A percentile compares a stretch with the other conserved stretches of the same genome.
Conservation (phyloP, 1,140 invertebrate species). For the Pemphigus obesinymphae region DNA sequence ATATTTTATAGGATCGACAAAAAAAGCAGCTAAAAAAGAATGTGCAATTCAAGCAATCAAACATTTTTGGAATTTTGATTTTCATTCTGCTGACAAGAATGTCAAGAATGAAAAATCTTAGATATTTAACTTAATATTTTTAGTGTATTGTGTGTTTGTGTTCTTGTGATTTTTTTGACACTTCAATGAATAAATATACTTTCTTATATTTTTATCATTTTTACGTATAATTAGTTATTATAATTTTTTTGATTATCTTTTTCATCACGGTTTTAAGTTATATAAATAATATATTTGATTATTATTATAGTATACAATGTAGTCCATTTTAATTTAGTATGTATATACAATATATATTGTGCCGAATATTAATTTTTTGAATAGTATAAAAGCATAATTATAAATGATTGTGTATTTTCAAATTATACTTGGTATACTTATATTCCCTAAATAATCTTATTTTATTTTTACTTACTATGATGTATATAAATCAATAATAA, state of each 20-base stretch:
- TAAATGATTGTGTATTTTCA: background rate
- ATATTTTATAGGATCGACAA: slow-evolving; percentile 13
- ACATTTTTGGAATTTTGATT: slow-evolving; percentile 19
- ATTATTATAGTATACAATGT: background rate
- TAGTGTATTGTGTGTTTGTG: background rate
- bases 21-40: slow-evolving; percentile 29
- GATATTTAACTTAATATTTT: background rate
- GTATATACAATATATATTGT: background rate
- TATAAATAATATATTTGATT: background rate
- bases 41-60: slow-evolving; percentile 6
- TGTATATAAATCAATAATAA: too few relatives aligned
- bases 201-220: background rate
- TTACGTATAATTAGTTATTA: background rate
- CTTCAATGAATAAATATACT: background rate
- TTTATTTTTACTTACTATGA: background rate
- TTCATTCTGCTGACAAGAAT: background rate
- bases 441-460: background rate
- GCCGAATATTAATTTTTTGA: background rate
- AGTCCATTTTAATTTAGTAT: background rate
- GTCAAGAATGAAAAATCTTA: background rate
- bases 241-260: background rate
- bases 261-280: background rate
- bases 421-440: background rate
- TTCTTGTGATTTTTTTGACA: background rate
- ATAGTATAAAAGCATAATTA: background rate